Base-by-base conservation (phyloP, 53 echinoderm and acorn worm genomes). In the Zoroaster sp. region DNA sequence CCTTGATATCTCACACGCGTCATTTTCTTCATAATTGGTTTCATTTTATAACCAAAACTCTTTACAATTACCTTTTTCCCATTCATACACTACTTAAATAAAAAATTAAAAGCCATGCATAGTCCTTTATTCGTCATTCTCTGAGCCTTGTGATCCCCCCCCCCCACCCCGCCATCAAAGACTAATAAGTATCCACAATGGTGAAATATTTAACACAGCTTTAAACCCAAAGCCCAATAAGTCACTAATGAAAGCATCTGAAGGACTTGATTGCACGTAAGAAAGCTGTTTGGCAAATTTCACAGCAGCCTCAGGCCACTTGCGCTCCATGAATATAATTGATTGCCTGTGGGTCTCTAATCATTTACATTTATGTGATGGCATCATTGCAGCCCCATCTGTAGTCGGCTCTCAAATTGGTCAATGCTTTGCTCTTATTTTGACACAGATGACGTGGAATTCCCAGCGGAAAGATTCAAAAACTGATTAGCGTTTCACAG, bases 271-370 rank as follows among this genome's bases (percentile, higher is more conserved):
- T 59, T 54, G 35, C 78, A 38, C 55, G 55, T 40, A 37, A 59
- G 78, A 78, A 63, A 35, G 78, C 55, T 25, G 25, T 78, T 78
- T 40, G 40, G 39, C 59, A 63, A 78, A 78, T 33, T 51, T 78
- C 78, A 78, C 78, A 78, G 55, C 39, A 35, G 35, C 78, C 54
- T 38, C 63, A 36, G 23, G 39, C 78, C 39, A 38, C 78, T 78
- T 59, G 78, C 10, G 11, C 35, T 36, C 9, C 41, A 3, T 78
- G 78, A 78, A 55, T 78, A 36, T 78, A 18, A 37, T 54, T 33
- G 18, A 30, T 78, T 37, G 21, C 39, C 63, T 20, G 38, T 28
- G 28, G 63, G 23, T 59, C 11, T 9, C 78, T 78, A 78, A 76
- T 76, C 53, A 51, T 49, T 76, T 49, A 76, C 53, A 51, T 49